phyloP scores from a whole-genome alignment of 2,113 vertebrate species.

The Zosterops pallidus region DNA sequence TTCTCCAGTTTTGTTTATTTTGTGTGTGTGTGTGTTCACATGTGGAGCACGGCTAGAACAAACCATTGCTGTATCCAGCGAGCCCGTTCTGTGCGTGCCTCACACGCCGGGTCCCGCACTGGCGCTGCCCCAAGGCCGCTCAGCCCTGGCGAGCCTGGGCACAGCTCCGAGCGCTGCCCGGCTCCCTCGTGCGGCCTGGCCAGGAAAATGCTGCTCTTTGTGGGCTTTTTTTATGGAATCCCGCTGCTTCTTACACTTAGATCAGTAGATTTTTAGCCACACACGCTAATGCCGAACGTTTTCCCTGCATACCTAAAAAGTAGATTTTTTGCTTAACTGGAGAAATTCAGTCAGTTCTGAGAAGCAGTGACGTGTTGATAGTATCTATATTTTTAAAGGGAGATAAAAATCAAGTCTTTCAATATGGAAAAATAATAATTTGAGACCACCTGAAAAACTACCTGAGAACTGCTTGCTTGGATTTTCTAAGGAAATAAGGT shows the following conservation, averaged over 20 bases:
- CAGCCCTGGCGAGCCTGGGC: neutral
- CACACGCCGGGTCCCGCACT: neutral
- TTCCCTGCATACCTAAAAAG: neutral
- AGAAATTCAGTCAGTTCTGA: neutral
- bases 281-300: neutral
- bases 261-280: neutral
- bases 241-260: accelerated
- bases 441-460: neutral
- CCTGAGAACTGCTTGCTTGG: neutral
- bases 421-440: neutral
- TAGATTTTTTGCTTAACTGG: neutral
- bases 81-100: neutral
- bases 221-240: accelerated
- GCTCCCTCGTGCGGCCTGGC: neutral
- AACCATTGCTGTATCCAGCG: neutral
- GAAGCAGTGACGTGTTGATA: neutral
- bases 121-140: neutral
- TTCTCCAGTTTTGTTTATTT: neutral
- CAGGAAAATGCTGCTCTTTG: neutral
- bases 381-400: neutral
- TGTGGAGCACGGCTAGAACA: neutral
- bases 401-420: neutral
- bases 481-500: neutral
- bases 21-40: neutral
- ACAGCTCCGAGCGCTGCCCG: neutral